Percentiles rank a stretch among this genome's conserved stretches.
Evolutionary conservation across 2,797 vertebrate species (phyloP).

Genomic region (Chanos chanos): DNA sequence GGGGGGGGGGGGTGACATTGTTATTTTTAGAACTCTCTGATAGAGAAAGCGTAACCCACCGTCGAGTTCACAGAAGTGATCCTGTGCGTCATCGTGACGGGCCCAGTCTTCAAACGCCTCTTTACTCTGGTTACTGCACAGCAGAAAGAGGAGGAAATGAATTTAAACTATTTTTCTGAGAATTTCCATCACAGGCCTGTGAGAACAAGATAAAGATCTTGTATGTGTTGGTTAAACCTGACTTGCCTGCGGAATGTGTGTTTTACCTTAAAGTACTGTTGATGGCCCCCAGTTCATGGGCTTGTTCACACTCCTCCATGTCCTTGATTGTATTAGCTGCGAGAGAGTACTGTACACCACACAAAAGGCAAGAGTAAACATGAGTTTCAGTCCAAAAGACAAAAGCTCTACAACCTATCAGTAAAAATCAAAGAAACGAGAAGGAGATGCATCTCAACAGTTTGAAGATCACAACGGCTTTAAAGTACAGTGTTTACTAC

Average conservation of each 20-base stretch:
- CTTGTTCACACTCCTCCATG: slow-evolving; percentile 86
- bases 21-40: no score
- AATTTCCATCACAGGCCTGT: not conserved
- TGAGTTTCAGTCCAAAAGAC: no score
- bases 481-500: no score
- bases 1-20: no score
- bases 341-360: slow-evolving; percentile 75
- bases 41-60: no score
- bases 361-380: not conserved
- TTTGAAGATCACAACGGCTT: no score
- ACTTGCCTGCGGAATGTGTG: no score
- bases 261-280: slow-evolving; percentile 93
- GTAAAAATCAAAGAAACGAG: no score
- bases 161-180: not conserved
- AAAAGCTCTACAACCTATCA: no score
- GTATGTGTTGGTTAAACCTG: no score
- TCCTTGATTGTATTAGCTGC: slow-evolving; percentile 69
- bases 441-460: no score
- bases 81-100: slow-evolving; percentile 92
- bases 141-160: slow-evolving; percentile 19
- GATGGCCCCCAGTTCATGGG: slow-evolving; percentile 87
- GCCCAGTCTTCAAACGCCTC: slow-evolving; percentile 95
- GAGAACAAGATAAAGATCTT: not conserved
- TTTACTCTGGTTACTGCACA: slow-evolving; percentile 86
- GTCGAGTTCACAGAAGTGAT: slow-evolving; percentile 94